Evolutionary conservation across 2,797 vertebrate species (phyloP).

Genomic region (Diceros bicornis): DNA sequence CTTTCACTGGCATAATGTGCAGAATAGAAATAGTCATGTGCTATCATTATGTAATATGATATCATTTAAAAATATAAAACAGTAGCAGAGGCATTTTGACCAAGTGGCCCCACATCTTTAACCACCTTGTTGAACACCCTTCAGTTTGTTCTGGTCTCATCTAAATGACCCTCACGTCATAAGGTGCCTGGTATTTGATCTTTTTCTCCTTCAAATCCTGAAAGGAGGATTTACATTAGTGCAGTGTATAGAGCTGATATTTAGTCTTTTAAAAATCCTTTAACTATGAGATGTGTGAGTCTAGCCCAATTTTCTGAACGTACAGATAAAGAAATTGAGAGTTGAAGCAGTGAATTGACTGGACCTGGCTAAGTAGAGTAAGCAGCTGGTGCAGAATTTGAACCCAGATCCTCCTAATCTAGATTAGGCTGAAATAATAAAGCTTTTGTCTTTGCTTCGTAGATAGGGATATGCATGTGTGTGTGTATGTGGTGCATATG

Average conservation of each 20-base stretch:
- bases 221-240: constrained; percentile 2
- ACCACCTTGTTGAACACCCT: not conserved
- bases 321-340: not conserved
- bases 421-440: not conserved
- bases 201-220: constrained; percentile 69
- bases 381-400: not conserved
- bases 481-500: not conserved
- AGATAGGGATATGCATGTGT: not conserved
- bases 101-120: not conserved
- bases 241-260: not conserved
- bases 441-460: not conserved
- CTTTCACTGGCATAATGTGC: constrained; percentile 72
- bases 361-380: not conserved
- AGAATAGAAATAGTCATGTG: constrained; percentile 66
- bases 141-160: not conserved
- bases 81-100: constrained; percentile 14
- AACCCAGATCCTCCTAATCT: not conserved
- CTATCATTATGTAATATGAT: constrained; percentile 76
- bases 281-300: not conserved
- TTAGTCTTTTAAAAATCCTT: constrained; percentile 68
- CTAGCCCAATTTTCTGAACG: not conserved
- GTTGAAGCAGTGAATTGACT: not conserved
- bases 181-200: constrained; percentile 5
- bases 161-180: constrained; percentile 40
- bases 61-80: constrained; percentile 77